A percentile compares a stretch with the other conserved stretches of the same genome.
Conservation (phyloP, 2,888 invertebrate species). For the Cryptus viduatorius region DNA sequence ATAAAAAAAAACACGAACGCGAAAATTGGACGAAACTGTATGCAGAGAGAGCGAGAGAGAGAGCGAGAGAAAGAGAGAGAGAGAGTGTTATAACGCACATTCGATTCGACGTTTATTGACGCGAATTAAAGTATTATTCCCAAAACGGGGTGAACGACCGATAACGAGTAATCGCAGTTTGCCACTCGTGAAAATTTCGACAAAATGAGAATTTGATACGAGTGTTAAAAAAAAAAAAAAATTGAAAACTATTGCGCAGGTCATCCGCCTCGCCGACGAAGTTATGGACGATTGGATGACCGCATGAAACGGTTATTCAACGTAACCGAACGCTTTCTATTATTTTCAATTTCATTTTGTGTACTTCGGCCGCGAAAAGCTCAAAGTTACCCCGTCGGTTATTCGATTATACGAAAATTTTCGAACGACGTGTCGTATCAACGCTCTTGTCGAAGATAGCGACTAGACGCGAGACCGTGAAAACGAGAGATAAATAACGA, state of each 20-base stretch:
- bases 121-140: constrained; percentile 63
- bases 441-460: constrained; percentile 18
- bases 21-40: constrained; percentile 8
- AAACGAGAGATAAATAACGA: not conserved
- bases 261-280: not conserved
- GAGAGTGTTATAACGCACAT: constrained; percentile 1
- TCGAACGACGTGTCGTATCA: not conserved
- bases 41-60: not conserved
- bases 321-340: not conserved
- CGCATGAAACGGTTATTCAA: not conserved
- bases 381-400: not conserved
- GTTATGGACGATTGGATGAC: not conserved
- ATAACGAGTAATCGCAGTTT: constrained; percentile 47
- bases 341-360: not conserved
- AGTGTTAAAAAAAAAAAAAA: not conserved
- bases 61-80: not conserved
- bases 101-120: constrained; percentile 59
- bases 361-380: not conserved
- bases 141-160: constrained; percentile 35
- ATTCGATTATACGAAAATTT: not conserved
- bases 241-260: not conserved
- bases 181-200: constrained; percentile 45
- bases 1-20: not conserved
- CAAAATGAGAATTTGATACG: constrained; percentile 15
- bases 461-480: constrained; percentile 42